Evolutionary conservation across 2,797 vertebrate genomes (phyloP), one percentile per base, ranked within the genome.

Genomic region (Alauda arvensis): DNA sequence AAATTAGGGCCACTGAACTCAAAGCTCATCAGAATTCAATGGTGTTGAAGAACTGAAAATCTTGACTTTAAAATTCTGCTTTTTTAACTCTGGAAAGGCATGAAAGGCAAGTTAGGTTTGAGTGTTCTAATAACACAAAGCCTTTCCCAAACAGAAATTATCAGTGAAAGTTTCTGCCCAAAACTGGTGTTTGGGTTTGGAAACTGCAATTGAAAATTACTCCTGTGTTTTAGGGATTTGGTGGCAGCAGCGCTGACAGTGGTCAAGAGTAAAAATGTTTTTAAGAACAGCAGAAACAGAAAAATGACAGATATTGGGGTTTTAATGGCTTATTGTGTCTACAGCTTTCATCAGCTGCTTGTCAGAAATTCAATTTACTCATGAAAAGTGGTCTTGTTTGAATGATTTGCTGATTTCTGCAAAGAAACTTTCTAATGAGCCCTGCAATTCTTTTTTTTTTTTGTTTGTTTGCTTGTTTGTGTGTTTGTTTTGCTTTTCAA

Each of bases 231-330:
- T 46, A 60, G 65, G 49, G 85, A 66, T 81, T 81, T 78, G 51
- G 39, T 40, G 43, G 57, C 51, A 40, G 63, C 14, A 2, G 18
- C 4, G 11, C 1, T 90, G 42, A 48, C 70, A 92, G 19, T 85
- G 86, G 67, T 87, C 60, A 74, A 74, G 74, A 87, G 40, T 76
- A 76, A 87, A 94, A 90, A 31, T 49, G 9, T 43, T 75, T 89
- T 60, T 56, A 11, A 84, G 82, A 92, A 28, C 16, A 91, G 43
- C 8, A 51, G 42, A 79, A 90, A 52, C 34, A 45, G 80, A 37
- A 63, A 88, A 91, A 83, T 83, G 14, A 69, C 60, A 81, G 66
- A 56, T 76, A 49, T 18, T 72, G 33, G 4, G 9, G 16, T 33
- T 85, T 87, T 57, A 87, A 88, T 40, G 15, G 77, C 25, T 75